Evolutionary conservation across 2,888 invertebrate genomes (phyloP).

Genomic region (Philereme transversata): DNA sequence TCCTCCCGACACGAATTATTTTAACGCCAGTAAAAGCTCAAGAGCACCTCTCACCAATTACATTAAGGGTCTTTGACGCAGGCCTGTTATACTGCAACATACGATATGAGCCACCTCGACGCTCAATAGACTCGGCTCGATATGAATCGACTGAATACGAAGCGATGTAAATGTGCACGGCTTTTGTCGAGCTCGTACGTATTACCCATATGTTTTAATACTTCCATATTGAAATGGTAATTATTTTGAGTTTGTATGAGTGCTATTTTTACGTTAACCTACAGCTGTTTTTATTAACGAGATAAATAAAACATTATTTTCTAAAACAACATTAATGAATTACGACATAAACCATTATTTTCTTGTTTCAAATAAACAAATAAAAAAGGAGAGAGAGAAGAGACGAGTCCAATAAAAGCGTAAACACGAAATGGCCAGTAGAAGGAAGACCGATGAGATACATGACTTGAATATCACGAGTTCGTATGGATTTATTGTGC

Average conservation of each 20-base stretch:
- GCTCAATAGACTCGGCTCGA: conserved; percentile 41
- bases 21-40: conserved; percentile 58
- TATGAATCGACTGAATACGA: conserved; percentile 36
- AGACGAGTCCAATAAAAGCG: conserved; percentile 47
- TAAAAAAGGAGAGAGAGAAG: conserved; percentile 40
- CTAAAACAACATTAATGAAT: conserved; percentile 21
- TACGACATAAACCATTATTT: conserved; percentile 29
- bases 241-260: conserved; percentile 21
- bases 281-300: conserved; percentile 6
- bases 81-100: conserved; percentile 48
- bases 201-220: conserved; percentile 31
- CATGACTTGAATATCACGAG: conserved; percentile 52
- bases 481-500: conserved; percentile 45
- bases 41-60: conserved; percentile 53
- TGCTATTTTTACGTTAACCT: conserved; percentile 15
- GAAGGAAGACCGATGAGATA: conserved; percentile 52
- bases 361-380: conserved; percentile 39
- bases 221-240: conserved; percentile 21
- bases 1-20: conserved; percentile 59
- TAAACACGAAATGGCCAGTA: conserved; percentile 46
- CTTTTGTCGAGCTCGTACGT: conserved; percentile 32
- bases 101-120: conserved; percentile 39
- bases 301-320: conserved; percentile 16
- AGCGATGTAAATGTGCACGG: conserved; percentile 36
- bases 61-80: conserved; percentile 56